These are phyloP conservation scores for Adelges cooleyi DNA, from an alignment of 1,140 invertebrate species.

Conservation along the genomic window DNA sequence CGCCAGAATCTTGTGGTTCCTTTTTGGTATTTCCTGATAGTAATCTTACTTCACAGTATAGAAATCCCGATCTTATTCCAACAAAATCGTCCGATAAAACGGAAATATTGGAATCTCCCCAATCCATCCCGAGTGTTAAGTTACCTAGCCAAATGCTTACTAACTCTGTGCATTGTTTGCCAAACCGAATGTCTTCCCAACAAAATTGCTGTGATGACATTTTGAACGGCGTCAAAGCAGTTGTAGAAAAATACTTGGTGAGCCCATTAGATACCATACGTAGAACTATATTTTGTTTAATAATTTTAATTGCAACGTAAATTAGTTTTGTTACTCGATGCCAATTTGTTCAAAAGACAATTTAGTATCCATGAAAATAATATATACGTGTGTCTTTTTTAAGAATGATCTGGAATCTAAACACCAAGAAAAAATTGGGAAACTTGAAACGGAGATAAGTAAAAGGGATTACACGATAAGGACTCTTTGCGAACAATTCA, in stretches of 20 bases:
- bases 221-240: not conserved
- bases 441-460: conserved; percentile 16
- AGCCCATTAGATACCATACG: too few species aligned
- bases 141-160: not conserved
- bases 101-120: not conserved
- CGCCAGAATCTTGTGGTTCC: conserved; percentile 41
- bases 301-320: too few species aligned
- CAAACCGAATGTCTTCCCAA: not conserved
- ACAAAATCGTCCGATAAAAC: not conserved
- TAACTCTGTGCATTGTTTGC: not conserved
- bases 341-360: too few species aligned
- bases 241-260: conserved; percentile 24
- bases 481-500: conserved; percentile 6
- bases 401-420: conserved; percentile 44
- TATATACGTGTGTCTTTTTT: conserved; percentile 31
- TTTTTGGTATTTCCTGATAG: not conserved
- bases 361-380: not conserved
- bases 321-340: too few species aligned
- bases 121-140: not conserved
- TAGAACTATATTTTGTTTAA: too few species aligned
- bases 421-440: conserved; percentile 50
- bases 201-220: conserved; percentile 4
- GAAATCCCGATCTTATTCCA: conserved; percentile 12
- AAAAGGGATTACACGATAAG: conserved; percentile 21
- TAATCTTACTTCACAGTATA: not conserved